A percentile compares a stretch with the other conserved stretches of the same genome.
phyloP scores from a whole-genome alignment of 2,888 invertebrate species.

The Spialia ferax region DNA sequence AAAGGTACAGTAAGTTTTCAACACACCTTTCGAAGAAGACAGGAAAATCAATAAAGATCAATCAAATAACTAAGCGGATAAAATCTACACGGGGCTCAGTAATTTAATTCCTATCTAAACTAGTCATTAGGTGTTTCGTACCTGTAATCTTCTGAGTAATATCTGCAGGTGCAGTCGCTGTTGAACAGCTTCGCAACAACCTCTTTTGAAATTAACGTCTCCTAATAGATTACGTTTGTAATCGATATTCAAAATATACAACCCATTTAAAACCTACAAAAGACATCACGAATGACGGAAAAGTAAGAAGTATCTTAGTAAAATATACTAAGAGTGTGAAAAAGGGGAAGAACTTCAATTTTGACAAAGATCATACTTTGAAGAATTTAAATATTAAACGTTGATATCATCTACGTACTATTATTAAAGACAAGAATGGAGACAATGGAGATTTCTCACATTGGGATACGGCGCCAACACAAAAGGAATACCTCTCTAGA shows the following conservation, averaged over 20 bases:
- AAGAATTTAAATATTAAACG: conserved; percentile 10
- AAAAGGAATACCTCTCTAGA: conserved; percentile 62
- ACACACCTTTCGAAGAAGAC: conserved; percentile 28
- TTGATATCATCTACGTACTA: background rate
- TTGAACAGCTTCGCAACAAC: conserved; percentile 9
- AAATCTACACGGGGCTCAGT: conserved; percentile 20
- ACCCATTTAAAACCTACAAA: too few species aligned
- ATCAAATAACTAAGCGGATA: conserved; percentile 30
- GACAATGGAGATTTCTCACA: conserved; percentile 68
- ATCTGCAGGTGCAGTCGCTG: conserved; percentile 22
- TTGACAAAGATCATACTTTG: background rate
- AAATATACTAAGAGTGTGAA: background rate
- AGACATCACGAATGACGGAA: background rate
- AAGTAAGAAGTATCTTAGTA: background rate
- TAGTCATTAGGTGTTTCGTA: conserved; percentile 29
- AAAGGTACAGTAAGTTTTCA: conserved; percentile 38
- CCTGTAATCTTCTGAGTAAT: conserved; percentile 20
- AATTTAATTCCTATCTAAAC: conserved; percentile 32
- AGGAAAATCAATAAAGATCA: conserved; percentile 30
- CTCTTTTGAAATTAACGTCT: conserved; percentile 16
- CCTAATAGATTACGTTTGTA: conserved; percentile 5
- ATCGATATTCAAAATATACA: too few species aligned
- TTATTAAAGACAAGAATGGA: conserved; percentile 42
- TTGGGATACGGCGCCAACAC: conserved; percentile 54
- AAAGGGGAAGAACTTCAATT: background rate